Evolutionary conservation across 2,888 invertebrate genomes (phyloP), one percentile per base, ranked within the genome.

Genomic region (Spisula solida): DNA sequence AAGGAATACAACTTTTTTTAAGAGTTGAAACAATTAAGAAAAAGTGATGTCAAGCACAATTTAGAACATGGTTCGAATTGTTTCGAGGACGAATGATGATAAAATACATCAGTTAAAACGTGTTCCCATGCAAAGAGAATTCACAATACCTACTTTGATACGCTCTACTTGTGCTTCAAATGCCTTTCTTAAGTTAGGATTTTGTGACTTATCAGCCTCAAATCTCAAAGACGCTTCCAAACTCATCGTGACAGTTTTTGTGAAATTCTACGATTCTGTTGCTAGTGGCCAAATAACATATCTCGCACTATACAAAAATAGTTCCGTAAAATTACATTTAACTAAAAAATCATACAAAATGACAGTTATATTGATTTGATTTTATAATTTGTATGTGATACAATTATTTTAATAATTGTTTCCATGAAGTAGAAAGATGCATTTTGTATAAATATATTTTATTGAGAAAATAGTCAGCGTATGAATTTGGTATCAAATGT

Each of bases 121-220:
- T 25, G 8, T 66, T 66, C 60, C 25, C 4, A 16, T 51, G 0
- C 60, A 25, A n/a, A 66, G n/a, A 66, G 1, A 25, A 66, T 25
- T 25, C n/a, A n/a, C n/a, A 75, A 34, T 31, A 75, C 78, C 34
- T 93, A 94, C 94, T 93, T 93, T 91, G 20, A 93, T 94, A 66
- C 94, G 90, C 81, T 94, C 93, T 81, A 92, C 90, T 92, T 94
- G 94, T 70, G 88, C 86, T 87, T 92, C 90, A 82, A 88, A 93
- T 47, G 93, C 93, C 79, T 93, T 91, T 85, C 89, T 93, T 0
- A 93, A 86, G 60, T 91, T 88, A 34, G 93, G 89, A 70, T 92
- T 92, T 51, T 81, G 66, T 47, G 85, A 85, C n/a, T 88, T 85
- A 82, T 93, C 93, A 75, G 91, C 81, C 86, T 94, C 93, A 83